Percentiles rank a stretch among this genome's conserved stretches.
These are phyloP conservation scores for Psammodynastes pulverulentus DNA, from an alignment of 2,113 vertebrate genomes.

Conservation along the genomic window DNA sequence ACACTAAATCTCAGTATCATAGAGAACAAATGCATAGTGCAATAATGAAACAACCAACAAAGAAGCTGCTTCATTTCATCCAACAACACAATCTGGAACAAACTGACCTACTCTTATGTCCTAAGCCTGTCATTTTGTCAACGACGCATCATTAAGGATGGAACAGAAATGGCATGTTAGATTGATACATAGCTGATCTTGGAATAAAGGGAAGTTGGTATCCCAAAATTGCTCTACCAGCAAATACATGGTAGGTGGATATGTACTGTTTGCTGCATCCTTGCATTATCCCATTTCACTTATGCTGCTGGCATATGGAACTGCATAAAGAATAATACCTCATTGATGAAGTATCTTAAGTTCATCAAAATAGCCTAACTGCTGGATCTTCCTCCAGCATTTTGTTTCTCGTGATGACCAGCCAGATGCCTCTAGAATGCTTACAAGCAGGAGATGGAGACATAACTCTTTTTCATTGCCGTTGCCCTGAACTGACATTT, in stretches of 20 bases:
- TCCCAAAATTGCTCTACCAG: neutral
- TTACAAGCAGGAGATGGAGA: neutral
- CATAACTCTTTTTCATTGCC: neutral
- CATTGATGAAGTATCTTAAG: neutral
- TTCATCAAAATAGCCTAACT: neutral
- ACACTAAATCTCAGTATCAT: neutral
- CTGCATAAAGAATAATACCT: neutral
- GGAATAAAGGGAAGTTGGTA: neutral
- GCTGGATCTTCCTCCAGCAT: neutral
- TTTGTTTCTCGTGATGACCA: neutral
- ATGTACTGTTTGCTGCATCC: neutral
- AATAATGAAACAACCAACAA: neutral
- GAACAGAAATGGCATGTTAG: neutral
- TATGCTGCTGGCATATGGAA: neutral
- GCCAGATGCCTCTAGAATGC: neutral
- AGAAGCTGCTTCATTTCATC: neutral
- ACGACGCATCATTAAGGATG: neutral
- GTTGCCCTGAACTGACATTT: neutral
- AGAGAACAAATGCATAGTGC: neutral
- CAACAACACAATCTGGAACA: constrained; percentile 1
- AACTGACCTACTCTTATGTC: neutral
- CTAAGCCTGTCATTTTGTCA: constrained; percentile 4
- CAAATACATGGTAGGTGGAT: neutral
- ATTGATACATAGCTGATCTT: neutral
- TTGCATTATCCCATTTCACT: neutral